Percentiles rank a stretch among this genome's conserved stretches.
phyloP scores from a whole-genome alignment of 2,797 vertebrate species.

The Bradypus variegatus region DNA sequence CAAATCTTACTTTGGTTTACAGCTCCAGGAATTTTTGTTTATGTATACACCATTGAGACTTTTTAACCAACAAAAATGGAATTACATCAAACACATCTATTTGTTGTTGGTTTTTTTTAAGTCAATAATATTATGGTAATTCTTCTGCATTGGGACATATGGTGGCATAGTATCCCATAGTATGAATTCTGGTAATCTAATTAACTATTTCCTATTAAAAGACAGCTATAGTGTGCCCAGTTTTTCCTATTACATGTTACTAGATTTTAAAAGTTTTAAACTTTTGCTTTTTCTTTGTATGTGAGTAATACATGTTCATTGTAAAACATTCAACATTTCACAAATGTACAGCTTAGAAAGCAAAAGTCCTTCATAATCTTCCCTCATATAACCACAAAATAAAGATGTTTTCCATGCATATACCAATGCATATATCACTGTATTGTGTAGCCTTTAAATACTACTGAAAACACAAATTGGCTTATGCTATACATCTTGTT shows the following conservation, averaged over 20 bases:
- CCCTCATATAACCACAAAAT: background rate
- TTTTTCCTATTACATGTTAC: background rate
- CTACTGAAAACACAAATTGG: background rate
- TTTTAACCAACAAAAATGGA: background rate
- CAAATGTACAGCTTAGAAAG: background rate
- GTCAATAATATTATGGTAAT: background rate
- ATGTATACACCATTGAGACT: background rate
- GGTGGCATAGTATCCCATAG: background rate
- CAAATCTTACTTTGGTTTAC: background rate
- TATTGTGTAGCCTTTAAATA: background rate
- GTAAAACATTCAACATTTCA: conserved; percentile 11
- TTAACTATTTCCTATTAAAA: background rate
- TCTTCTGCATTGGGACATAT: background rate
- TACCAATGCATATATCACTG: background rate
- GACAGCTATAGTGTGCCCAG: background rate
- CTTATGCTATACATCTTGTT: background rate
- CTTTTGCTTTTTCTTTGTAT: background rate
- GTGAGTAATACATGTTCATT: background rate
- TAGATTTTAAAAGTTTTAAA: background rate
- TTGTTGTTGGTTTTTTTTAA: background rate
- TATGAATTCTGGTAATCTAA: background rate
- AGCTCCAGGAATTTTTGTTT: background rate
- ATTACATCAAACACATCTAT: background rate
- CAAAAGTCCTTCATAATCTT: background rate
- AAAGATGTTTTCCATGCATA: background rate